Conservation (phyloP, 1,140 invertebrate species). For the Anthonomus grandis region DNA sequence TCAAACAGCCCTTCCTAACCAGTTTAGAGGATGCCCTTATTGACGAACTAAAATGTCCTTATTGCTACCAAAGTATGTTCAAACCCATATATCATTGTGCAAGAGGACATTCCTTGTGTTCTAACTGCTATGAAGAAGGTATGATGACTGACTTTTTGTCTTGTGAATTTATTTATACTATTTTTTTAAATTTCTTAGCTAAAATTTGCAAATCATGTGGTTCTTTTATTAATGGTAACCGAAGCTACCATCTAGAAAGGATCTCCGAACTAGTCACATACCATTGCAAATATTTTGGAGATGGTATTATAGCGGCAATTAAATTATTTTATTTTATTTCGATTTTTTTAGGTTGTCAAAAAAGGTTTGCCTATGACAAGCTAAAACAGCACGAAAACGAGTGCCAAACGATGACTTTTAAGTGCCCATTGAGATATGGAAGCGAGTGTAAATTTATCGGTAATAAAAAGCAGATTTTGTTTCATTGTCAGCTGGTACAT, state of each 20-base stretch:
- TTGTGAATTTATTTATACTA: background rate
- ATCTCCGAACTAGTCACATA: background rate
- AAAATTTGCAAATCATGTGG: background rate
- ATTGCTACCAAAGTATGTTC: no score
- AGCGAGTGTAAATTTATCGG: slow-evolving; percentile 1
- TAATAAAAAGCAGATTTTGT: background rate
- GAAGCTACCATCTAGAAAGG: background rate
- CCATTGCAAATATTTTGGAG: background rate
- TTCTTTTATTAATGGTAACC: background rate
- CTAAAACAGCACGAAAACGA: background rate
- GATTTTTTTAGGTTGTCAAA: slow-evolving; percentile 3
- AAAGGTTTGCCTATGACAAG: background rate
- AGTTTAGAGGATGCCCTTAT: no score
- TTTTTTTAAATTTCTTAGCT: background rate
- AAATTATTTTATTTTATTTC: background rate
- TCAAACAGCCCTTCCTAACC: no score
- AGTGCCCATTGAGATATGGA: background rate
- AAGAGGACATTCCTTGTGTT: no score
- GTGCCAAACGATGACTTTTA: slow-evolving; percentile 1
- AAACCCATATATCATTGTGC: no score
- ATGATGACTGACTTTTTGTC: no score
- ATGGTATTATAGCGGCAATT: background rate
- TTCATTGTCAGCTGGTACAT: slow-evolving; percentile 5
- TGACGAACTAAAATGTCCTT: no score
- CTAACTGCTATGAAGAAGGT: no score